Evolutionary conservation across 2,888 invertebrate species (phyloP), one percentile per base, ranked within the genome.

Genomic region (Cynaeus angustus): DNA sequence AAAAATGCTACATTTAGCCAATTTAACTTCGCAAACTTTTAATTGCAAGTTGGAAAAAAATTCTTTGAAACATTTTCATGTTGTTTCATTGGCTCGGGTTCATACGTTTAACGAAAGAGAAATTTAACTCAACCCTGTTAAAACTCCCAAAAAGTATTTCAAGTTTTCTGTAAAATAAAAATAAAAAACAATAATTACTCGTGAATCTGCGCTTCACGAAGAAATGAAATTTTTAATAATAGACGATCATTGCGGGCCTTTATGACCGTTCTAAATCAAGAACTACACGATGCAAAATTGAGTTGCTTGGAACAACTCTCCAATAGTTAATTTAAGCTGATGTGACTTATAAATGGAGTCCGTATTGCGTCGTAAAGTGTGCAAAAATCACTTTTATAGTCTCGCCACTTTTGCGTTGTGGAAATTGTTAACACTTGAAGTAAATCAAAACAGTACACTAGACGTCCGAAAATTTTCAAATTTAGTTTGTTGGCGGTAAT

Each of bases 1-100:
- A 65, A 66, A 58, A 59, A 69, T 65, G 59, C 67, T 67, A 53
- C 64, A 68, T 69, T 56, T 66, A 72, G 58, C 71, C 56, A 72
- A 72, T 72, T 69, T 66, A 68, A 72, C 61, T 72, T 72, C 48
- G 28, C 38, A 64, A 68, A 68, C 16, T 68, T 68, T 64, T 68
- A 68, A 68, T 68, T 68, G 64, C 64, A 41, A 68, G 56, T 37
- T 16, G 16, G 12, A 4, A 13, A 33, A n/a, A 45, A 65, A 53
- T 45, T 65, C 53, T 45, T 53, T 43, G 26, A 30, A 38, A 53
- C 16, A 43, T 64, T 50, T 62, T 26, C 21, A 45, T 45, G 13
- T 58, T 45, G 30, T 41, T 21, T 13, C 13, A 37, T 37, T 37
- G 10, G 16, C 33, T 38, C 26, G 9, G 14, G 3, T 46, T 46